Conservation (phyloP, 2,113 vertebrate genomes). For the Cavia aperea region DNA sequence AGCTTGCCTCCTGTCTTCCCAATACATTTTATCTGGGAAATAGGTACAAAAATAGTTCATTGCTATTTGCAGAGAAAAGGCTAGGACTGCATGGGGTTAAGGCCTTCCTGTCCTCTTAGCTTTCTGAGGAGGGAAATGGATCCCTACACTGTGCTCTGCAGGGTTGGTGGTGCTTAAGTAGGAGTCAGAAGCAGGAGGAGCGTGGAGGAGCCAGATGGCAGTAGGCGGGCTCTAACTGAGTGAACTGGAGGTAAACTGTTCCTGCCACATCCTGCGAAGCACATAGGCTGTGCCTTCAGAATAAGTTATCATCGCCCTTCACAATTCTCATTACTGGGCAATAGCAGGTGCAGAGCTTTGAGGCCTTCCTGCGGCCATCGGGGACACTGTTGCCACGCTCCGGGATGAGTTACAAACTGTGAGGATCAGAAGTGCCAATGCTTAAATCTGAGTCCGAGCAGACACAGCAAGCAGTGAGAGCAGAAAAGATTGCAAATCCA, state of each 20-base stretch:
- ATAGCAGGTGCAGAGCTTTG: constrained; percentile 36
- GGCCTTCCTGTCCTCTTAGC: neutral
- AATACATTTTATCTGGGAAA: constrained; percentile 21
- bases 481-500: constrained; percentile 45
- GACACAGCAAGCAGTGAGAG: constrained; percentile 37
- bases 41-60: constrained; percentile 14
- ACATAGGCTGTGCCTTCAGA: constrained; percentile 27
- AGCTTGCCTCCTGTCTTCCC: neutral
- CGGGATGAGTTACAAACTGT: constrained; percentile 7
- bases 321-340: constrained; percentile 42
- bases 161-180: neutral
- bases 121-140: neutral
- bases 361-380: neutral
- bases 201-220: constrained; percentile 44
- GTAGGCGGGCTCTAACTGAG: neutral
- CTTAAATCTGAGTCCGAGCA: constrained; percentile 12
- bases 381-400: neutral
- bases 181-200: neutral
- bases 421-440: neutral
- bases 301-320: constrained; percentile 48
- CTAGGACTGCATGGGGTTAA: neutral
- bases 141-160: neutral
- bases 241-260: constrained; percentile 43
- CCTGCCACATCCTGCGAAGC: constrained; percentile 41
- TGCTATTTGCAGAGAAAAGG: neutral